phyloP scores from a whole-genome alignment of 1,140 invertebrate genomes.

The Radopholus similis region DNA sequence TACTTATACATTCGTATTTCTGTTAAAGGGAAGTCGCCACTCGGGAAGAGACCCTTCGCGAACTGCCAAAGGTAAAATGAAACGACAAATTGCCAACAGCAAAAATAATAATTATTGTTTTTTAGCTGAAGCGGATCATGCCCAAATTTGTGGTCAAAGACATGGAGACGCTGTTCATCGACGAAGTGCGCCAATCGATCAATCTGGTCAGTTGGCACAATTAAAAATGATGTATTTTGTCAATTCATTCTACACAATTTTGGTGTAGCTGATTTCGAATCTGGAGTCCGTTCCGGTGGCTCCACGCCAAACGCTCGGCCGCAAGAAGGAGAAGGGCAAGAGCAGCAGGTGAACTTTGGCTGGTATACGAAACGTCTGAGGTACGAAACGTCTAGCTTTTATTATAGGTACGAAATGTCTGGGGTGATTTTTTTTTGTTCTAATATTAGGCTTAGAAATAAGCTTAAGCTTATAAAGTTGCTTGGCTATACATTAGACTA shows the following conservation, averaged over 20 bases:
- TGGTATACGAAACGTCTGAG: too few relatives aligned
- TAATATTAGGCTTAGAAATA: too few relatives aligned
- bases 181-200: conserved; percentile 94
- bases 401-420: too few relatives aligned
- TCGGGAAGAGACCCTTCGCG: conserved; percentile 86
- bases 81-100: neutral
- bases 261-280: conserved; percentile 98
- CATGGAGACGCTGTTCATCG: conserved; percentile 98
- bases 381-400: too few relatives aligned
- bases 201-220: too few relatives aligned
- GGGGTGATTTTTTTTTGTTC: too few relatives aligned
- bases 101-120: neutral
- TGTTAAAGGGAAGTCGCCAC: conserved; percentile 97
- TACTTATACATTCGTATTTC: too few relatives aligned
- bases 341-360: conserved; percentile 81
- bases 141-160: conserved; percentile 99
- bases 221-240: too few relatives aligned
- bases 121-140: conserved; percentile 89
- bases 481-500: too few relatives aligned
- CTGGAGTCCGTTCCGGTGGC: conserved; percentile 96
- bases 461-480: too few relatives aligned
- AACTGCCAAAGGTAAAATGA: conserved; percentile 83
- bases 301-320: conserved; percentile 71
- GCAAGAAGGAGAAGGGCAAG: conserved; percentile 78
- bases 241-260: too few relatives aligned